Evolutionary conservation across 2,797 vertebrate genomes (phyloP), one percentile per base, ranked within the genome.

Genomic region (Lepus oiostolus): DNA sequence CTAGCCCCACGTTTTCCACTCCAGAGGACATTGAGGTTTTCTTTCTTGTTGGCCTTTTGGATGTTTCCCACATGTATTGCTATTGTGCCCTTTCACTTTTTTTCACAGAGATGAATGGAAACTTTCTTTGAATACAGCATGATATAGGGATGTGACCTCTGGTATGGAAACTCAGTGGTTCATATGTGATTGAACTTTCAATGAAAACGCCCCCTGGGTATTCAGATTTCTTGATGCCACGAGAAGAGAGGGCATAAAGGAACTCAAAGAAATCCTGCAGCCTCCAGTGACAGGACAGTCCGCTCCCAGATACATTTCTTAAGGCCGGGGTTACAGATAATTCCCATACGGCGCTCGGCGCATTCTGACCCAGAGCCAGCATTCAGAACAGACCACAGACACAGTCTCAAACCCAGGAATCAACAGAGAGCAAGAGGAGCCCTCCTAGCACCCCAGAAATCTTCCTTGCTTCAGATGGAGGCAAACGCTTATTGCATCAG

Each of bases 31-130:
- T 13, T 81, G 95, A 86, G 62, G 26, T 89, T 95, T 91, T 35
- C 84, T 95, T 93, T 77, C 84, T 93, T 8, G 0, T 30, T 96
- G 85, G 62, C 72, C 95, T 96, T 94, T 91, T n/a, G 26, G 11
- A 63, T 70, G 32, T 38, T 87, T 94, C 89, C 92, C 86, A 81
- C 75, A 85, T 2, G 32, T 63, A 72, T 58, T 80, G 71, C 35
- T 93, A 62, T 58, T 94, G 21, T 86, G 76, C 50, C 50, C 76
- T 88, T 94, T 87, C 52, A 38, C 14, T 11, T 42, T 84, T 86
- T 70, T 88, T 62, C 84, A 84, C 72, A 95, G 85, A 95, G 90
- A 60, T 75, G 76, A 95, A 94, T 88, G 65, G 76, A 95, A 96
- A 89, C 81, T 91, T 86, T 35, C 89, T 88, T 72, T 92, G 71